phyloP scores from a whole-genome alignment of 2,888 invertebrate genomes.

The Molanna angustata region DNA sequence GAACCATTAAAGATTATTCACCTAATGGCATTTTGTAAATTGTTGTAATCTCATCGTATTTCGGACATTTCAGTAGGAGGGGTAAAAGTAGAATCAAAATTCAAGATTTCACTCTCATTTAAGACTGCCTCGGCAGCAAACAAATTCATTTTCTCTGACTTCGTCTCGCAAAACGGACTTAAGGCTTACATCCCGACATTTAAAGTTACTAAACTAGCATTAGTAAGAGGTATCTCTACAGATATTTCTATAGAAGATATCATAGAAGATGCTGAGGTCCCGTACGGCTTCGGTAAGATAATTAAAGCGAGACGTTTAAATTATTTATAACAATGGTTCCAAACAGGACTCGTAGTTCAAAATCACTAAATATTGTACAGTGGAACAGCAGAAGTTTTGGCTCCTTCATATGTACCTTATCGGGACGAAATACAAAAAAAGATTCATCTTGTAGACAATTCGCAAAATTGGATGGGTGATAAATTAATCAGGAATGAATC shows the following conservation, averaged over 20 bases:
- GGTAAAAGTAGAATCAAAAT: not conserved
- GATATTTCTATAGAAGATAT: not conserved
- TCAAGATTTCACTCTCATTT: not conserved
- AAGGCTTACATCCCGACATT: not conserved
- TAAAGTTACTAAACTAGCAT: not conserved
- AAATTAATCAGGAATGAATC: too few species aligned
- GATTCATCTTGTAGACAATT: too few species aligned
- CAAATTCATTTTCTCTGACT: not conserved
- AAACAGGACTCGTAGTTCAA: too few species aligned
- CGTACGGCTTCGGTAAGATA: not conserved
- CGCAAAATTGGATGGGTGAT: too few species aligned
- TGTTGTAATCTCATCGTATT: not conserved
- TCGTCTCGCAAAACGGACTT: not conserved
- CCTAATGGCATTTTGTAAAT: not conserved
- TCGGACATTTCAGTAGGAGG: not conserved
- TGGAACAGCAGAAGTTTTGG: too few species aligned
- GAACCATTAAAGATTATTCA: not conserved
- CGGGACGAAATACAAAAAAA: too few species aligned
- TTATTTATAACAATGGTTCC: too few species aligned
- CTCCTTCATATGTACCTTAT: too few species aligned
- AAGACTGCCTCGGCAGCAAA: not conserved
- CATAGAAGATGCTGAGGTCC: not conserved
- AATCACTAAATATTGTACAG: too few species aligned
- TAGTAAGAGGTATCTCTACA: not conserved
- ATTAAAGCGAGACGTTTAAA: too few species aligned